Evolutionary conservation across 1,140 invertebrate genomes (phyloP), one percentile per base, ranked within the genome.

Genomic region (Drosophila sproati): DNA sequence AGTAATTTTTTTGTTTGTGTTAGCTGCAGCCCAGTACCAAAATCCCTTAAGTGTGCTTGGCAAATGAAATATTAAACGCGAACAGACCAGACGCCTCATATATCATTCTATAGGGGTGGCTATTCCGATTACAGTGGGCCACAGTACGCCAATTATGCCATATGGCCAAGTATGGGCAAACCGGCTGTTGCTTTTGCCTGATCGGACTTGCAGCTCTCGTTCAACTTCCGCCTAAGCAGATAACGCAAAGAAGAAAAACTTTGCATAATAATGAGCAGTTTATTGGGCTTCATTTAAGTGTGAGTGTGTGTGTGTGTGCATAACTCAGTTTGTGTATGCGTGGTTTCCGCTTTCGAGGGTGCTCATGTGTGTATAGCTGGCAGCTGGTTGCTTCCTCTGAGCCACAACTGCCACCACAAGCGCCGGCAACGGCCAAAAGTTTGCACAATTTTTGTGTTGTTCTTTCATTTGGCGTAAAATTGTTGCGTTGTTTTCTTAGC

Each of bases 191-290:
- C 78, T 75, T 35, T 67, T 79, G 35, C 8, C 48, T 45, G 67
- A 4, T n/a, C 28, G 50, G 50, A 68, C 71, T 66, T 37, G 43
- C 31, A 54, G 20, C 50, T 51, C 59, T 72, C 29, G 52, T 10
- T 66, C 62, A 68, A 79, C 82, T 82, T 87, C 62, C 57, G 80
- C 47, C 50, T 71, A 60, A 55, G 45, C 61, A 70, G 80, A 79
- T 87, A 87, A 74, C 61, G 57, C 52, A 68, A 76, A 79, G 66
- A 37, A 64, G 68, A 37, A 77, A 83, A 87, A 88, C 82, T 87
- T 87, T 87, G 85, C 83, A 87, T 87, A 83, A 80, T 88, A 87
- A 87, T 87, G 80, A 87, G 73, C 83, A 80, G 82, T 87, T 87
- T 73, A 87, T 88, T 87, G 77, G 34, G 48, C 79, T 68, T 43